These are phyloP conservation scores for Apamea sordens DNA, from an alignment of 2,888 invertebrate genomes.

Conservation along the genomic window DNA sequence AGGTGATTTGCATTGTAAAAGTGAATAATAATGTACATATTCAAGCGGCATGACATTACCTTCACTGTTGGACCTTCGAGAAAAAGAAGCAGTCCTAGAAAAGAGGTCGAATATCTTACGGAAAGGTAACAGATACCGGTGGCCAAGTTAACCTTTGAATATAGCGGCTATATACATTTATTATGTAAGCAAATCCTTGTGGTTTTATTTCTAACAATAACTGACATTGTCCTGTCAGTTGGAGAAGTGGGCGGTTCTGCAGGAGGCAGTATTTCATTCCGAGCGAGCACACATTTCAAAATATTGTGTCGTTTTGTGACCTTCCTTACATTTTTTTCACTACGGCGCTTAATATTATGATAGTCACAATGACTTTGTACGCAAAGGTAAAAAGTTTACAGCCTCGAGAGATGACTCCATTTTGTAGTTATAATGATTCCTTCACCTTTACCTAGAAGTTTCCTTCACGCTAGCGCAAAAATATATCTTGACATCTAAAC, in stretches of 20 bases:
- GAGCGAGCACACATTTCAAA: slow-evolving; percentile 75
- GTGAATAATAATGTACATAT: slow-evolving; percentile 20
- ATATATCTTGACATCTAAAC: neutral
- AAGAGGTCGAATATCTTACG: slow-evolving; percentile 34
- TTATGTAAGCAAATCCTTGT: slow-evolving; percentile 69
- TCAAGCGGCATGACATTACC: neutral
- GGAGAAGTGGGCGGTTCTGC: slow-evolving; percentile 82
- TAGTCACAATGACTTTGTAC: slow-evolving; percentile 9
- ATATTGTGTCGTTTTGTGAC: slow-evolving; percentile 68
- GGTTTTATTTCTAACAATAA: slow-evolving; percentile 81
- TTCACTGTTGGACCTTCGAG: slow-evolving; percentile 2
- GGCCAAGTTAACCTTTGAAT: slow-evolving; percentile 47
- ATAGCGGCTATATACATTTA: slow-evolving; percentile 46
- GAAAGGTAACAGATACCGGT: slow-evolving; percentile 26
- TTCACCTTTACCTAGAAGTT: neutral
- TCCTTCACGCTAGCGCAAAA: neutral
- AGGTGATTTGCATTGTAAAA: neutral
- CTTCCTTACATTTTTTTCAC: slow-evolving; percentile 57
- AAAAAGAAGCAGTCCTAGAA: slow-evolving; percentile 3
- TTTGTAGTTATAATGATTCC: slow-evolving; percentile 5
- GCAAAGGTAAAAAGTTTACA: slow-evolving; percentile 18
- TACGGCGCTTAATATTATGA: slow-evolving; percentile 36
- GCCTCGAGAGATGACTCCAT: neutral
- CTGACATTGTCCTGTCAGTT: slow-evolving; percentile 79
- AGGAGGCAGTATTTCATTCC: slow-evolving; percentile 79